Percentiles rank a stretch among this genome's conserved stretches.
Evolutionary conservation across 2,888 invertebrate genomes (phyloP).

Genomic region (Habrosyne pyritoides): DNA sequence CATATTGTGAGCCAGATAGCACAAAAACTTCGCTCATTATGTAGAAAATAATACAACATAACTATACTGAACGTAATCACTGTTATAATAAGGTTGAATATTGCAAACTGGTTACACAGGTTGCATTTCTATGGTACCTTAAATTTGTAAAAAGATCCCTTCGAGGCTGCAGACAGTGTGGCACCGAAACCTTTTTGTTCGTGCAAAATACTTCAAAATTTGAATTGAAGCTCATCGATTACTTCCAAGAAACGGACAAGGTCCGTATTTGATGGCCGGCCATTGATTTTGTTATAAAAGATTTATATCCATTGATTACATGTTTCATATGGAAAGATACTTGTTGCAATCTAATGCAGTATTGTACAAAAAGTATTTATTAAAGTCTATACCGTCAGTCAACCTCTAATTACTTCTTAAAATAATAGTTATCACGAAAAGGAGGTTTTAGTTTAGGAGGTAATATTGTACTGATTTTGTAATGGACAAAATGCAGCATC

Average conservation of each 20-base stretch:
- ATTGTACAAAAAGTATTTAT: no score
- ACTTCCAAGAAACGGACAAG: conserved; percentile 64
- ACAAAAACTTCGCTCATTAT: conserved; percentile 71
- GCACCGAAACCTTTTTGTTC: conserved; percentile 76
- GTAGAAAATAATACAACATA: conserved; percentile 39
- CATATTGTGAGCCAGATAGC: conserved; percentile 70
- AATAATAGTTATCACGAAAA: no score
- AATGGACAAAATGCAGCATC: no score
- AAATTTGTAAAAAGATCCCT: conserved; percentile 69
- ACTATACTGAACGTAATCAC: conserved; percentile 36
- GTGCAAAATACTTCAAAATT: conserved; percentile 59
- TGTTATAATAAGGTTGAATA: conserved; percentile 44
- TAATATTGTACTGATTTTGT: no score
- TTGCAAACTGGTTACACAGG: conserved; percentile 38
- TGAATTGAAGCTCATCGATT: conserved; percentile 57
- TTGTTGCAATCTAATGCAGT: neutral
- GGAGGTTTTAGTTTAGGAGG: no score
- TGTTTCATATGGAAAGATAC: neutral
- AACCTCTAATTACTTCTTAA: no score
- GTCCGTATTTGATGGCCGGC: conserved; percentile 24
- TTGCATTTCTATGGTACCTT: conserved; percentile 74
- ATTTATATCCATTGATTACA: neutral
- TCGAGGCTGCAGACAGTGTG: conserved; percentile 80
- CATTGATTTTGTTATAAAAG: neutral
- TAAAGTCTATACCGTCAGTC: no score